Conservation (phyloP, 2,888 invertebrate genomes). For the Creontiades dilutus region DNA sequence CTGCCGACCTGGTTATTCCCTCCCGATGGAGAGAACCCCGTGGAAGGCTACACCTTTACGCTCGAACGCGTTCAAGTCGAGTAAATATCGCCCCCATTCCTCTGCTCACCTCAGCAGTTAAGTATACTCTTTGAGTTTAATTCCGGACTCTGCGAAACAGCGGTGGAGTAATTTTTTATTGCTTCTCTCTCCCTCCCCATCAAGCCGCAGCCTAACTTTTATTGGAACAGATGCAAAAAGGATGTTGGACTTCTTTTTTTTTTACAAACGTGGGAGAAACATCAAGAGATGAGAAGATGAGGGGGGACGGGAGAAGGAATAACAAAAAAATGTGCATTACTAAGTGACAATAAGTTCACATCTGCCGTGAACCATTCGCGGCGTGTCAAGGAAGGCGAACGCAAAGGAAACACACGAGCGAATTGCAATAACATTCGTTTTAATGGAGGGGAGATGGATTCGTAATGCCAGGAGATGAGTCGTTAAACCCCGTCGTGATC, state of each 20-base stretch:
- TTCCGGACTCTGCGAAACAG: constrained; percentile 19
- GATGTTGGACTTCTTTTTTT: constrained; percentile 53
- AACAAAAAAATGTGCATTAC: constrained; percentile 41
- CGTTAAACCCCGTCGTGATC: constrained; percentile 17
- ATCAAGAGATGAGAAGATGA: not conserved
- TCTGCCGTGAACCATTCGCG: constrained; percentile 55
- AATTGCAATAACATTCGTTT: not conserved
- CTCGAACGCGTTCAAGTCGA: constrained; percentile 35
- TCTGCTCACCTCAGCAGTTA: not conserved
- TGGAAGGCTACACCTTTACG: constrained; percentile 44
- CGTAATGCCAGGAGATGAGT: constrained; percentile 11
- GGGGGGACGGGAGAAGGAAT: not conserved
- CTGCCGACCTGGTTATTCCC: not conserved
- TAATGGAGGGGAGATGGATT: not conserved
- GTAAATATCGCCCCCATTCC: constrained; percentile 10
- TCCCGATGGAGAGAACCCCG: not conserved
- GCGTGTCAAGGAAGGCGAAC: not conserved
- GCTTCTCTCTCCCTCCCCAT: not conserved
- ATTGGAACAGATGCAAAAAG: constrained; percentile 44
- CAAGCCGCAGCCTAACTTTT: not conserved
- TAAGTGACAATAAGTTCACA: constrained; percentile 22
- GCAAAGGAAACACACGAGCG: not conserved
- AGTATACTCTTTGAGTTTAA: constrained; percentile 31
- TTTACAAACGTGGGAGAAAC: not conserved
- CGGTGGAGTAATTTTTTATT: not conserved